Conservation (phyloP, 2,113 vertebrate species). For the Acanthisitta chloris region DNA sequence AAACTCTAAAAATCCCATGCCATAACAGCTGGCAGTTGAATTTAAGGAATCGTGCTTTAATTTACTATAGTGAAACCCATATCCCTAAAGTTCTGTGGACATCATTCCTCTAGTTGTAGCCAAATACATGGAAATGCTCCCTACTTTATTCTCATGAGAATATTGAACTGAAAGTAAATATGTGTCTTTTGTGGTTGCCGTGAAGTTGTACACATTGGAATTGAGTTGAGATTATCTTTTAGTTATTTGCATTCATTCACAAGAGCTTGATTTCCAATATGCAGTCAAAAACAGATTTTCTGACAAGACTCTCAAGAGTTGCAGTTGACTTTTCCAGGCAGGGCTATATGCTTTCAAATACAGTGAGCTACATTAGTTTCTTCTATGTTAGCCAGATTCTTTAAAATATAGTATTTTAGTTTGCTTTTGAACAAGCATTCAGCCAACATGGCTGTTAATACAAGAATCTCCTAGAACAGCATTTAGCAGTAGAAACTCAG, state of each 20-base stretch:
- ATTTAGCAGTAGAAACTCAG: background rate
- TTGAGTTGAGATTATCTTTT: background rate
- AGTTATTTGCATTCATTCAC: background rate
- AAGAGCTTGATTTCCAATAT: background rate
- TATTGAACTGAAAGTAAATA: background rate
- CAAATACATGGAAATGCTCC: background rate
- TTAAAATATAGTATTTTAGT: background rate
- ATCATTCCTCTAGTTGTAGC: background rate
- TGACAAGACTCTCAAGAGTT: background rate
- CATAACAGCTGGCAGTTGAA: background rate
- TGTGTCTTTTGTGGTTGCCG: background rate
- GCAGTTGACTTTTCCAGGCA: conserved; percentile 38
- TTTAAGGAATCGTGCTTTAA: background rate
- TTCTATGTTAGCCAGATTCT: background rate
- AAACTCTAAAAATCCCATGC: background rate
- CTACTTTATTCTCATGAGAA: background rate
- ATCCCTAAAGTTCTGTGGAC: background rate
- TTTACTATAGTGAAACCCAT: background rate
- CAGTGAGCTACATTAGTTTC: background rate
- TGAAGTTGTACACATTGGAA: background rate
- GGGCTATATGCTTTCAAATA: conserved; percentile 12
- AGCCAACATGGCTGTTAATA: background rate
- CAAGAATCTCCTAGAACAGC: background rate
- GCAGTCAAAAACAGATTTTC: background rate
- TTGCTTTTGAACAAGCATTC: background rate